Evolutionary conservation across 2,888 invertebrate genomes (phyloP).

Genomic region (Lithosia quadra): DNA sequence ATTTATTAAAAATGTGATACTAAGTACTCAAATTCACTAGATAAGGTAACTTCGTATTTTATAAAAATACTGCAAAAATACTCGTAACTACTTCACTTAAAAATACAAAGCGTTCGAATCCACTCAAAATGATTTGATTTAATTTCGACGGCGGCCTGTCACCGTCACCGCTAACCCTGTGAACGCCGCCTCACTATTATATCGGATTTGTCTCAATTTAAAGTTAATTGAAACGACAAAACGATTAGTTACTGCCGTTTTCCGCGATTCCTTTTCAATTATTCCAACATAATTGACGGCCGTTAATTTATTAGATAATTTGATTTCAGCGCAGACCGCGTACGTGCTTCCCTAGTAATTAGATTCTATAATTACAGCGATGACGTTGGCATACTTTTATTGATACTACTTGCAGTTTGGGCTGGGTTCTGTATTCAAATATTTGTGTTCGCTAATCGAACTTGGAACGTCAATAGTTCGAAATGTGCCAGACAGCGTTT

Average conservation of each 20-base stretch:
- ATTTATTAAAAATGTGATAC: too few relatives aligned
- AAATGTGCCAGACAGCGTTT: constrained; percentile 39
- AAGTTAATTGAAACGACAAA: constrained; percentile 75
- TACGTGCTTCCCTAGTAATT: constrained; percentile 49
- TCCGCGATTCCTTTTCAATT: constrained; percentile 67
- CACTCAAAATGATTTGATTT: constrained; percentile 26
- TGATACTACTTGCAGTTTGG: constrained; percentile 20
- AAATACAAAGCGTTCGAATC: constrained; percentile 12
- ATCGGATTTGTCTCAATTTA: constrained; percentile 69
- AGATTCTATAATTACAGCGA: constrained; percentile 50
- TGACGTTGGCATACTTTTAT: constrained; percentile 38
- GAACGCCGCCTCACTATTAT: constrained; percentile 47
- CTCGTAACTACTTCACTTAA: constrained; percentile 6
- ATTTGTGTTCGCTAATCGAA: constrained; percentile 42
- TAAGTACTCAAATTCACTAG: too few relatives aligned
- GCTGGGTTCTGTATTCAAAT: constrained; percentile 27
- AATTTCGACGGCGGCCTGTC: constrained; percentile 22
- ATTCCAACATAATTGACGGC: constrained; percentile 58
- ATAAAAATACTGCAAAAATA: neutral
- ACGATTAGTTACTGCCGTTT: constrained; percentile 64
- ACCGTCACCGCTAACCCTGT: constrained; percentile 28
- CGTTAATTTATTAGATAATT: constrained; percentile 77
- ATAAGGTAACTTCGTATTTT: neutral
- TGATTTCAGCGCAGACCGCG: constrained; percentile 61
- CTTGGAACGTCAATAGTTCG: constrained; percentile 41